Conservation (phyloP, 2,888 invertebrate species). For the Drosophila atroscutellata region DNA sequence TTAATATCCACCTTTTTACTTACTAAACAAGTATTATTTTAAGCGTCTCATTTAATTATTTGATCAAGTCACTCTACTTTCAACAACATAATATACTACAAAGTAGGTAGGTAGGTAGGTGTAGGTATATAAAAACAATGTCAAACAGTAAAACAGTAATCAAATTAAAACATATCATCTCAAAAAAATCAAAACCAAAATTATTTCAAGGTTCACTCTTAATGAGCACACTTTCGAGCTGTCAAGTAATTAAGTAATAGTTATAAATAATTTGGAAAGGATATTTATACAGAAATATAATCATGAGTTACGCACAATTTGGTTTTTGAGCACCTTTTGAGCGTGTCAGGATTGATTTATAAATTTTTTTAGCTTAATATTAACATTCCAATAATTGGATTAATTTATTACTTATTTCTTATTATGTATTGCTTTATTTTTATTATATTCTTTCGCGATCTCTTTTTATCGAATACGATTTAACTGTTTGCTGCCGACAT, state of each 20-base stretch:
- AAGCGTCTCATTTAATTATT: neutral
- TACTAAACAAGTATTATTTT: neutral
- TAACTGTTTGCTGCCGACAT: neutral
- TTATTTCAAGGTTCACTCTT: neutral
- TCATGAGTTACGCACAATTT: neutral
- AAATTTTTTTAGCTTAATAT: neutral
- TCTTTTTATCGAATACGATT: neutral
- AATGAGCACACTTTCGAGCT: neutral
- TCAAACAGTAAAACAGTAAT: neutral
- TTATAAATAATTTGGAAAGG: neutral
- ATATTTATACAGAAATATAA: neutral
- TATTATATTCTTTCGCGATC: neutral
- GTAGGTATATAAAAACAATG: neutral
- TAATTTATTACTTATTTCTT: neutral
- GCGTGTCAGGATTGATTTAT: neutral
- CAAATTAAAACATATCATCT: neutral
- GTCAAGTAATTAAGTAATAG: neutral
- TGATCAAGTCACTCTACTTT: neutral
- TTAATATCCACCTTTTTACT: neutral
- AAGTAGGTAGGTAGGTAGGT: too few relatives aligned
- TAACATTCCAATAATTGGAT: neutral
- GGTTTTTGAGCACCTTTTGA: neutral
- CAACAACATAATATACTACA: neutral
- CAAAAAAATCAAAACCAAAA: neutral
- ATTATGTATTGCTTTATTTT: neutral